Evolutionary conservation across 2,113 vertebrate genomes (phyloP).

Genomic region (Trochalopteron elliotii): DNA sequence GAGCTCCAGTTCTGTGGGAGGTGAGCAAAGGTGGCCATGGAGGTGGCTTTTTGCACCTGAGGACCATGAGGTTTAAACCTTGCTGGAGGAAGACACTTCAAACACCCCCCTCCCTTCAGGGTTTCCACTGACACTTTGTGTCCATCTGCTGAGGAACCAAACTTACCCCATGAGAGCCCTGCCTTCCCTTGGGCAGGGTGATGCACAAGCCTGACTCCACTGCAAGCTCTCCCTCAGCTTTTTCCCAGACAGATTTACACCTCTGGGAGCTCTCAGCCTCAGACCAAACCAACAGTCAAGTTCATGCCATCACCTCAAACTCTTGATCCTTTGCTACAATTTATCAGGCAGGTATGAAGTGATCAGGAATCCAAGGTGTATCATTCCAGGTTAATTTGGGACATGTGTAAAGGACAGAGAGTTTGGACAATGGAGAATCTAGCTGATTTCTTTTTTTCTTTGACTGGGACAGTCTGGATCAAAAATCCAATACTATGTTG

Average conservation of each 20-base stretch:
- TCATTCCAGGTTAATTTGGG: background rate
- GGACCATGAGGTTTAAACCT: background rate
- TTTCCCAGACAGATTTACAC: background rate
- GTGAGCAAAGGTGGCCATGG: background rate
- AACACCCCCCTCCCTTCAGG: accelerated
- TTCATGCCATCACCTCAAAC: background rate
- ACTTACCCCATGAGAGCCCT: background rate
- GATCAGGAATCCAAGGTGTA: background rate
- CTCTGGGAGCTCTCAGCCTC: background rate
- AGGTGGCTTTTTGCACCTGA: background rate
- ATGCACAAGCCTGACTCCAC: background rate
- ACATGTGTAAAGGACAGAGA: background rate
- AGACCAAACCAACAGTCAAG: background rate
- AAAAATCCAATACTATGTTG: background rate
- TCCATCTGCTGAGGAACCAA: background rate
- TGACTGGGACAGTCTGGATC: background rate
- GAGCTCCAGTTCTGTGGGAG: background rate
- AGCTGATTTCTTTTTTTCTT: background rate
- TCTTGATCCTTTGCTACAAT: background rate
- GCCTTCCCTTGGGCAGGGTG: background rate
- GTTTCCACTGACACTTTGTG: background rate
- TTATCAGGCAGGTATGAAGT: background rate
- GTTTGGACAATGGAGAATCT: background rate
- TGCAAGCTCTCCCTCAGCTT: background rate
- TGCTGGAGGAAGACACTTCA: background rate